These are phyloP conservation scores for Byasa hedistus DNA, from an alignment of 2,888 invertebrate genomes.

Conservation along the genomic window DNA sequence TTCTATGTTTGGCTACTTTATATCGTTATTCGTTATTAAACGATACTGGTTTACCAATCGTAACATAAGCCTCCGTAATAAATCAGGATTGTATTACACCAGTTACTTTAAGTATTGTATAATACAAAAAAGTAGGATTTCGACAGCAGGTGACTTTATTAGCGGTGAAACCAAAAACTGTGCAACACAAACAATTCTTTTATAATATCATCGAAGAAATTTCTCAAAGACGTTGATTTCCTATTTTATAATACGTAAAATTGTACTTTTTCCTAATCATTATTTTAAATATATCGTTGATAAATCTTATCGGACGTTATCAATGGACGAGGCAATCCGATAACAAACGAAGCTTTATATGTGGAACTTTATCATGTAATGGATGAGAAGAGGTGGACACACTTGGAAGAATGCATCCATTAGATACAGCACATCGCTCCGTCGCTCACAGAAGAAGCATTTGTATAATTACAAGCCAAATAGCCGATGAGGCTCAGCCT, in stretches of 20 bases:
- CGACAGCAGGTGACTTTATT: too few species aligned
- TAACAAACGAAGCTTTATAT: constrained; percentile 18
- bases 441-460: constrained; percentile 31
- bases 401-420: constrained; percentile 31
- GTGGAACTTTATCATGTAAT: constrained; percentile 31
- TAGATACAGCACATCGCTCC: constrained; percentile 34
- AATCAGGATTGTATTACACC: constrained; percentile 14
- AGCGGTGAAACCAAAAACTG: too few species aligned
- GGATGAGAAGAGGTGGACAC: constrained; percentile 28
- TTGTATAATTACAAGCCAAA: constrained; percentile 37
- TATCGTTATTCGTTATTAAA: constrained; percentile 5
- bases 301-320: not conserved
- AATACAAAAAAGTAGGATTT: too few species aligned
- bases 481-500: constrained; percentile 34
- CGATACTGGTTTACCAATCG: not conserved
- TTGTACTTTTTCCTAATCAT: too few species aligned
- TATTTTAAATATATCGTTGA: too few species aligned
- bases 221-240: too few species aligned
- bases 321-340: constrained; percentile 24
- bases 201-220: too few species aligned
- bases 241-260: too few species aligned
- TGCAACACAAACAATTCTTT: too few species aligned
- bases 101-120: too few species aligned
- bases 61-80: constrained; percentile 13
- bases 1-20: too few species aligned